Base-by-base conservation (phyloP, 2,797 vertebrate species). In the Loris lydekkerianus region DNA sequence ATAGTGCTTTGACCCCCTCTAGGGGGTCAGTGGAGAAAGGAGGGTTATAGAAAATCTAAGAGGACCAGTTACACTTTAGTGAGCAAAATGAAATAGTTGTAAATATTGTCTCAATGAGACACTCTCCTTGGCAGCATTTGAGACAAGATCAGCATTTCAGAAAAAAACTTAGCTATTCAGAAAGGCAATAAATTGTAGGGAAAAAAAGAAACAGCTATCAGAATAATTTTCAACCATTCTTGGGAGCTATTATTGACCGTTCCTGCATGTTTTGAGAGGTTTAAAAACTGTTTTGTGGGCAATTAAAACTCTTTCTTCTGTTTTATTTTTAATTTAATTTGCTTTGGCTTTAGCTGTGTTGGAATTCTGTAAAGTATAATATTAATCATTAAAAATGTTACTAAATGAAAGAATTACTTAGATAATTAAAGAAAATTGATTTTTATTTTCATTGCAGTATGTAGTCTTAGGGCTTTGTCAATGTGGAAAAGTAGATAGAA, bases 21-120 rank as follows among this genome's bases (percentile, higher is more conserved):
- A 53, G 13, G 25, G 27, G 56, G 88, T 77, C 85, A 88, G 25
- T 82, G 43, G 73, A 88, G 73, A 86, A 91, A 88, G 65, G 14
- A 63, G 18, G 9, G 20, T 92, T 73, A 80, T 65, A 82, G 72
- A 91, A 78, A 81, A 77, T 37, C 34, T 81, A 94, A 86, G 78
- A 88, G 73, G 49, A 84, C 53, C 82, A 73, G 3, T 40, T 88
- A 77, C 40, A 25, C 73, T 86, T 85, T 91, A 27, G 61, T 15
- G n/a, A 94, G 37, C 46, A 76, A 92, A 86, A 90, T 85, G 8
- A 91, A 94, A 86, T 82, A 61, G 81, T 90, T 90, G 46, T 95
- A 94, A 94, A 97, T 93, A 77, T 88, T 93, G 86, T 49, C 77
- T 60, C 31, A 94, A 58, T 61, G 40, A 97, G 46, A 88, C 77